Evolutionary conservation across 2,797 vertebrate genomes (phyloP).

Genomic region (Florisuga fusca): DNA sequence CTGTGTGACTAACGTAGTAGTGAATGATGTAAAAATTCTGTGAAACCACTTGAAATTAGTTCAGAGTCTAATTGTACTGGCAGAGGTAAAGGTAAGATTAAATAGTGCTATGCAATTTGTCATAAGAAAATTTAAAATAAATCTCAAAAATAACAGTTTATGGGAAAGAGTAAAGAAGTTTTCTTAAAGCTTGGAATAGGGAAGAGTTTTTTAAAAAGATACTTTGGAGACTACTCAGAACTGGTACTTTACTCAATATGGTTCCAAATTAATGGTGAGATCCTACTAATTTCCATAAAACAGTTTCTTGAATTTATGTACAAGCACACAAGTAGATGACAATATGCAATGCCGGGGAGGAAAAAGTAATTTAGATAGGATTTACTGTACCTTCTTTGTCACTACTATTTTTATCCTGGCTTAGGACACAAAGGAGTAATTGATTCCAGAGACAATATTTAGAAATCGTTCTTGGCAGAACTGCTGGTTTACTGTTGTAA

Average conservation of each 20-base stretch:
- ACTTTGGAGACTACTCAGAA: neutral
- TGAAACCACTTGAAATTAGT: neutral
- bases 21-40: neutral
- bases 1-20: neutral
- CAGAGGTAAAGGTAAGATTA: neutral
- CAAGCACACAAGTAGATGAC: neutral
- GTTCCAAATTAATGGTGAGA: neutral
- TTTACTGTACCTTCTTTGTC: constrained; percentile 5
- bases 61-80: neutral
- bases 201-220: neutral
- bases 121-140: neutral
- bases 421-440: neutral
- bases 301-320: neutral
- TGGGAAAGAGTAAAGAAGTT: neutral
- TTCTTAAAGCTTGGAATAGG: neutral
- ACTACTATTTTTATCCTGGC: neutral
- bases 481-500: neutral
- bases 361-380: neutral
- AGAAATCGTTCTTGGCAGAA: neutral
- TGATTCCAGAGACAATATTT: constrained; percentile 20
- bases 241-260: neutral
- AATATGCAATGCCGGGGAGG: neutral
- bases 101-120: neutral
- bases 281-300: neutral
- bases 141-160: neutral